phyloP scores from a whole-genome alignment of 64 coral and sea anemone species.

The Porites lutea region DNA sequence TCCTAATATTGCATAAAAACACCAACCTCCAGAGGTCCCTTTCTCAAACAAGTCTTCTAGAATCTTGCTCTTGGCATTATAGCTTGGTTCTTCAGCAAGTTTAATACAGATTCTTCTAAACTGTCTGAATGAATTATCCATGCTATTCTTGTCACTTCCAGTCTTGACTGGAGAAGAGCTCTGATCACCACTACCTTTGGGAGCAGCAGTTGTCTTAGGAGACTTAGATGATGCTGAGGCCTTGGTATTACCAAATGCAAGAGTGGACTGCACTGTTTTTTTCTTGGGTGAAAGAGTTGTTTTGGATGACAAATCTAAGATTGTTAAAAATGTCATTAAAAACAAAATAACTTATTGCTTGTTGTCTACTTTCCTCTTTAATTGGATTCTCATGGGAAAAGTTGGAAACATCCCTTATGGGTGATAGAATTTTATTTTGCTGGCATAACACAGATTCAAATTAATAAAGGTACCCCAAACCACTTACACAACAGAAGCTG shows the following conservation, averaged over 20 bases:
- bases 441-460: no score
- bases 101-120: slow-evolving; percentile 83
- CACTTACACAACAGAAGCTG: no score
- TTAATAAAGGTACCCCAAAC: no score
- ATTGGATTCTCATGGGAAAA: no score
- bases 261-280: slow-evolving; percentile 66
- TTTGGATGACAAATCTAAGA: slow-evolving; percentile 55
- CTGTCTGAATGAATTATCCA: slow-evolving; percentile 84
- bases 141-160: slow-evolving; percentile 20
- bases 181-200: not conserved
- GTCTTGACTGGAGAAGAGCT: slow-evolving; percentile 13
- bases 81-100: slow-evolving; percentile 93
- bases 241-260: slow-evolving; percentile 69
- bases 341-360: no score
- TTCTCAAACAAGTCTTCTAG: slow-evolving; percentile 71
- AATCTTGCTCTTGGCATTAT: slow-evolving; percentile 93
- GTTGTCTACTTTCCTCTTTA: no score
- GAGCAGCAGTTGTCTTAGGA: not conserved
- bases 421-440: no score
- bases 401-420: no score
- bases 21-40: slow-evolving; percentile 65
- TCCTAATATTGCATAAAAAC: no score
- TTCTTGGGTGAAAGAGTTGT: slow-evolving; percentile 67
- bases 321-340: not conserved
- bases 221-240: not conserved